Conservation (phyloP, 2,113 vertebrate species). For the Chauna torquata region DNA sequence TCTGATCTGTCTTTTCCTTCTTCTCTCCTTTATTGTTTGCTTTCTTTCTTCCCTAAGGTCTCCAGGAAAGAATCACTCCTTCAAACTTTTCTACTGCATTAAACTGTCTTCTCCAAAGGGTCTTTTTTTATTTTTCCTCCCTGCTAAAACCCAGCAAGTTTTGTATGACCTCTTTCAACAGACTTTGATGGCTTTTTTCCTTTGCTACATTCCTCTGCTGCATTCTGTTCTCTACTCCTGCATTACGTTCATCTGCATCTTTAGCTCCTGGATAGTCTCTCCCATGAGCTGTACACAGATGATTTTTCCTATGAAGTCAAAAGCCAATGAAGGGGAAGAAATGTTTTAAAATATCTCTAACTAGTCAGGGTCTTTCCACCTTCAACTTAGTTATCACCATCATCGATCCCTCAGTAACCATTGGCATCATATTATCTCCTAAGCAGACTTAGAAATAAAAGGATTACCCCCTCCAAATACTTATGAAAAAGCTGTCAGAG, state of each 20-base stretch:
- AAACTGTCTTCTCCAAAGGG: neutral
- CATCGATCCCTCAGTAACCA: neutral
- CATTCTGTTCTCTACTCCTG: neutral
- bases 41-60: neutral
- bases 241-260: neutral
- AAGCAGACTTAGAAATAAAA: neutral
- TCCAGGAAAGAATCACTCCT: neutral
- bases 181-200: too few relatives aligned
- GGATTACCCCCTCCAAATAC: neutral
- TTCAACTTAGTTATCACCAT: neutral
- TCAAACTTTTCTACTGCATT: neutral
- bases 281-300: neutral
- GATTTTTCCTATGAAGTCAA: neutral
- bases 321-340: neutral
- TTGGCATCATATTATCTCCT: neutral
- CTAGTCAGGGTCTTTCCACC: accelerated
- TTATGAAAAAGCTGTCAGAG: neutral
- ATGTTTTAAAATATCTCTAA: neutral
- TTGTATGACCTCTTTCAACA: neutral
- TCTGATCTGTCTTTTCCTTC: neutral
- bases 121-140: neutral
- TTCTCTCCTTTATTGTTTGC: neutral
- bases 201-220: neutral
- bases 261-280: neutral
- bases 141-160: neutral